Evolutionary conservation across 2,888 invertebrate species (phyloP).

Genomic region (Synanthedon formicaeformis): DNA sequence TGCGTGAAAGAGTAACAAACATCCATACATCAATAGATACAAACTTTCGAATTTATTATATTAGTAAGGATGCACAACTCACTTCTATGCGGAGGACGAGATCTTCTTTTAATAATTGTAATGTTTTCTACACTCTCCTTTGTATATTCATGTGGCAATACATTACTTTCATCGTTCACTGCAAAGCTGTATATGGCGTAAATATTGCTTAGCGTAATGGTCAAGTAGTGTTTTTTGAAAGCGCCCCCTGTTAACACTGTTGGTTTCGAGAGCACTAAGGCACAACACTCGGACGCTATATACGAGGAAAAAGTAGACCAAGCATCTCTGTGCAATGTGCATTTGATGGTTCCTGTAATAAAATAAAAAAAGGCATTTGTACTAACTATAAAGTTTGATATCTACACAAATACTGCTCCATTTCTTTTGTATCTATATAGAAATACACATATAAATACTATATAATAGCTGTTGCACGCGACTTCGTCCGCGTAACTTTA

Average conservation of each 20-base stretch:
- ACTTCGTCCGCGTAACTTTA: no score
- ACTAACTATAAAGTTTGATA: no score
- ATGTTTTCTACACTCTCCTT: conserved; percentile 34
- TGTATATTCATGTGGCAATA: conserved; percentile 35
- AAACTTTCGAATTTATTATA: no score
- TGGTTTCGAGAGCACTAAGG: conserved; percentile 45
- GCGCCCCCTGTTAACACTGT: conserved; percentile 58
- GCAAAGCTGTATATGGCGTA: conserved; percentile 49
- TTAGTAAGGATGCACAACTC: no score
- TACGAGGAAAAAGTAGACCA: conserved; percentile 55
- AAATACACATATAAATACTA: no score
- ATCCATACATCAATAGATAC: no score
- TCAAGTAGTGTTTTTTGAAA: conserved; percentile 57
- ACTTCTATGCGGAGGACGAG: conserved; percentile 24
- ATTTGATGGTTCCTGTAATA: conserved; percentile 50
- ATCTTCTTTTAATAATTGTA: conserved; percentile 41
- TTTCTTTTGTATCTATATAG: neutral
- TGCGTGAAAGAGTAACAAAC: no score
- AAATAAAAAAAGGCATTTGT: conserved; percentile 8
- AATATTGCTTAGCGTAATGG: conserved; percentile 56
- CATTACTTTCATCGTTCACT: conserved; percentile 22
- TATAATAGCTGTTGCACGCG: no score
- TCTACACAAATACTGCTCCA: neutral
- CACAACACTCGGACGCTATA: conserved; percentile 50
- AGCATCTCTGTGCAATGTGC: conserved; percentile 61